Base-by-base conservation (phyloP, 2,113 vertebrate genomes). In the Peromyscus leucopus region DNA sequence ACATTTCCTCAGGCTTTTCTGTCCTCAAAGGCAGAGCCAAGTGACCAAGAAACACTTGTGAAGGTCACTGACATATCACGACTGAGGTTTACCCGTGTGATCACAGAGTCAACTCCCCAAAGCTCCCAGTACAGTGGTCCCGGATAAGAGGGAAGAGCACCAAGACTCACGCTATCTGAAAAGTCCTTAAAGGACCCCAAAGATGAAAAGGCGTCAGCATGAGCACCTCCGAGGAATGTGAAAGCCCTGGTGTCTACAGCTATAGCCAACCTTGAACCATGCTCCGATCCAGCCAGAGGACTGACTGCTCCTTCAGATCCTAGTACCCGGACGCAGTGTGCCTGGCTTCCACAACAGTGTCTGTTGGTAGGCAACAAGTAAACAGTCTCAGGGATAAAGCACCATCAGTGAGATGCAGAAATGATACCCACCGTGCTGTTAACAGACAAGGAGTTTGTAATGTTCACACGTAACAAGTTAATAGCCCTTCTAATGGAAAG, bases 401-500 rank as follows among this genome's bases (percentile, higher is more conserved):
- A 67, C 26, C 7, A 12, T 7, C 42, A 8, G 28, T 22, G 84
- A 69, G 42, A 51, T 15, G 9, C 8, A 42, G 82, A 63, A 36
- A 55, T 5, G 33, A n/a, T 21, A 6, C 19, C 6, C 16, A 57
- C 22, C 0, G 0, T 17, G n/a, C 57, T 9, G 3, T 17, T 63
- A 92, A 51, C 28, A 33, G 82, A 92, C 19, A 57, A 51, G 19
- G 31, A 39, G 59, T 75, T 82, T 24, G 17, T 76, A 63, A 36
- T 55, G 74, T 31, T 12, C 31, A 42, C 9, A 46, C 31, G 31
- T 24, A 89, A 31, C n/a, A 74, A 78, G 28, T 59, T 22, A 83
- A 48, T 22, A 89, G n/a, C 8, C 46, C 17, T 7, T 82, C 28
- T 51, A 57, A 74, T 8, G 26, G 48, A 84, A 93, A 75, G 57